Base-by-base conservation (phyloP, 2,888 invertebrate species). In the Hyles lineata region DNA sequence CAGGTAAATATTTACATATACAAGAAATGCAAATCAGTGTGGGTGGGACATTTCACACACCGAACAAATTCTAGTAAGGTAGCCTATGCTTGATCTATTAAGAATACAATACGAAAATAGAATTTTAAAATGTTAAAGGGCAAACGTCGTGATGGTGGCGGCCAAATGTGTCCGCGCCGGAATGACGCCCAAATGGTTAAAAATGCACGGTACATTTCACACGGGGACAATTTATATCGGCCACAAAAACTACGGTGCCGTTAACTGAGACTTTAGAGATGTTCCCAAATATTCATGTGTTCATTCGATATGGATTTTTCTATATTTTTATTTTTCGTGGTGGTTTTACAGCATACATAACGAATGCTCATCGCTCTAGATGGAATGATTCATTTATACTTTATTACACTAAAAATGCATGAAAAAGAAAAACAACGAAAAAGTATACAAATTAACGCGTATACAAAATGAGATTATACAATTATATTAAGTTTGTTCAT, bases 141-240 rank as follows among this genome's bases (percentile, higher is more conserved):
- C 23, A 63, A 67, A 50, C 17, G 67, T 63, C 63, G 52, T 80
- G 81, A 80, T 84, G 83, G 85, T 83, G 85, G 82, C 81, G 78
- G 78, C 82, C 89, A 87, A 86, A 86, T 87, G 88, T 87, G 83
- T 80, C 80, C 75, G 79, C 74, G 84, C 86, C 90, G 85, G 80
- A 75, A 80, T 84, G 84, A 87, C 90, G 85, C 89, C 90, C 87
- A 80, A 82, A 83, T 85, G 84, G 80, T 89, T 88, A 85, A 89
- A 90, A 88, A 85, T 87, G 88, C 90, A 92, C 89, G 92, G 84
- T 81, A 90, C 91, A 91, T 91, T 91, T 85, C 88, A 77, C 78
- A 72, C 77, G 76, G 76, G 77, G 83, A 85, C 89, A 86, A 90
- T 89, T 90, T 90, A 90, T 89, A 76, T 69, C 69, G 71, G 77